Evolutionary conservation across 2,797 vertebrate species (phyloP), one percentile per base, ranked within the genome.

Genomic region (Oryzias dopingdopingensis): DNA sequence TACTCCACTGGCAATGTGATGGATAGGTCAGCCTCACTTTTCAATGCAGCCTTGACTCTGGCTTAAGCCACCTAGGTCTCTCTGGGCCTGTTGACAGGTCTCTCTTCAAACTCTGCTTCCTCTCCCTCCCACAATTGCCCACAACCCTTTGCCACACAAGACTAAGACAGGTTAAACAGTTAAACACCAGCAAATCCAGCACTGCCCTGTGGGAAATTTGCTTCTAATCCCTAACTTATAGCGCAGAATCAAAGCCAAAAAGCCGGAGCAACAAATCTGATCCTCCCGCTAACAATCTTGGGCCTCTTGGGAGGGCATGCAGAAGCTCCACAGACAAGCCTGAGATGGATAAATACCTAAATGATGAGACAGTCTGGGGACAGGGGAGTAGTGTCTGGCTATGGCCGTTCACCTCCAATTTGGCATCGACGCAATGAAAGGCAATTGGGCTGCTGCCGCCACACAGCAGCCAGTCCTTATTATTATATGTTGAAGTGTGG

Each of bases 141-240:
- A 61, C 78, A 60, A 77, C 65, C 54, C 60, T 72, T 76, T 71
- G 80, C 83, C 82, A 87, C 84, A 80, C 81, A 81, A 93, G 93
- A 94, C 93, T 90, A 89, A 96, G 92, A 93, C 95, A 97, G 96
- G 96, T 99, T 98, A 98, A 98, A 97, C 95, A 96, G 96, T 95
- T 99, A 98, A 99, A 98, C 92, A 93, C 92, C 94, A 93, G 94
- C 94, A 98, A 98, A 99, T 97, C 97, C 96, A 93, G 91, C 93
- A 93, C 93, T 94, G 94, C 96, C 97, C 97, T 96, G 95, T 98
- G 97, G 96, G 97, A 99, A 99, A 99, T 99, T 97, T 97, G 94
- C 94, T 94, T 97, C 95, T 99, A 99, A 99, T 99, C 97, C 97
- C 70, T 88, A 97, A 98, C 93, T 98, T 98, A 97, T 96, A 96